phyloP scores from a whole-genome alignment of 1,140 invertebrate genomes.

The Bombyx mandarina region DNA sequence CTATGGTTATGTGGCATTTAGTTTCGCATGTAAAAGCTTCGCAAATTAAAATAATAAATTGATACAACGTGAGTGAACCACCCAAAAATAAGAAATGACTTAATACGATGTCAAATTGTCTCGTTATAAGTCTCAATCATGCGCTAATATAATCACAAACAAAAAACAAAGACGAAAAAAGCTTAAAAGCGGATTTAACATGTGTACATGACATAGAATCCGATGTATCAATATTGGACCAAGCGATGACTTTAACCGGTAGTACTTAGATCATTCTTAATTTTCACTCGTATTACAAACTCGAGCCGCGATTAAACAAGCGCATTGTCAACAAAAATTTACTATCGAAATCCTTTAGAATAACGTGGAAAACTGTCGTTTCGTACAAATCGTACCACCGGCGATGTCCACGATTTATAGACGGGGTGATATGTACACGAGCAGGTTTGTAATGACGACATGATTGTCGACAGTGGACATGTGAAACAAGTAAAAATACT shows the following conservation, averaged over 20 bases:
- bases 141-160: slow-evolving; percentile 60
- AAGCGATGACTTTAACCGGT: slow-evolving; percentile 33
- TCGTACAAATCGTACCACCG: slow-evolving; percentile 39
- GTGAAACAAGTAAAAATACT: slow-evolving; percentile 62
- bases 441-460: slow-evolving; percentile 60
- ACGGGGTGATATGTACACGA: slow-evolving; percentile 47
- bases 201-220: slow-evolving; percentile 47
- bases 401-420: slow-evolving; percentile 64
- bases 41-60: slow-evolving; percentile 20
- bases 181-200: slow-evolving; percentile 59
- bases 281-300: slow-evolving; percentile 6
- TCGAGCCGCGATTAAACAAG: no score
- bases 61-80: slow-evolving; percentile 35
- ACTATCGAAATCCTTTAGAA: background rate
- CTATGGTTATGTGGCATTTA: no score
- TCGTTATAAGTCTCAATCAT: slow-evolving; percentile 58
- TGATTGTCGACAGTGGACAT: slow-evolving; percentile 62
- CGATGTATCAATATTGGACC: slow-evolving; percentile 47
- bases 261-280: slow-evolving; percentile 5
- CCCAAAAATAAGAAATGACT: slow-evolving; percentile 59
- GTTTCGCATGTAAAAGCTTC: background rate
- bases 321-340: background rate
- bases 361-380: background rate
- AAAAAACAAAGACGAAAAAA: slow-evolving; percentile 49
- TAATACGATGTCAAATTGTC: slow-evolving; percentile 56